Base-by-base conservation (phyloP, 2,797 vertebrate species). In the Otolemur crassicaudatus region DNA sequence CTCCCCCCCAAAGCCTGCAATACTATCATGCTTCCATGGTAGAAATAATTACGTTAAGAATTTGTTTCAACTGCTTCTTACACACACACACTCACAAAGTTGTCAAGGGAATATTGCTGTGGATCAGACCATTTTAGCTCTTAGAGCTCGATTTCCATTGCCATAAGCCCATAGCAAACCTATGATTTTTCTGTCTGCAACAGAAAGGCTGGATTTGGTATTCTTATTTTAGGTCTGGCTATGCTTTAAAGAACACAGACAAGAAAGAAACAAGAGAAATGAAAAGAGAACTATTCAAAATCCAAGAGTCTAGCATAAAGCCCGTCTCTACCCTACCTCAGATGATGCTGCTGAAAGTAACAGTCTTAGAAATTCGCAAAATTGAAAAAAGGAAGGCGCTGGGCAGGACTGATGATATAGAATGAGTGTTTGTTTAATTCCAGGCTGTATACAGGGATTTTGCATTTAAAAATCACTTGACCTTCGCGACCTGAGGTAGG, bases 121-220 rank as follows among this genome's bases (percentile, higher is more conserved):
- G 89, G 90, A 43, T 94, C 76, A 86, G 93, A 43, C 92, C 76
- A 25, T 92, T 97, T 96, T 88, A 70, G n/a, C 34, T 97, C 90
- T 84, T 73, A 72, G n/a, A 60, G 31, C 70, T 95, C 91, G 80
- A 61, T 93, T 94, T 90, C 63, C 53, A 43, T 85, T 91, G 79
- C 92, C 77, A 76, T 5, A 40, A 91, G 76, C 29, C 73, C 31
- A 56, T 8, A 88, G 63, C 31, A 96, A 96, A 60, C 95, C 94
- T 92, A 37, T 97, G 96, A 97, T 97, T 97, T 97, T 97, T 91
- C 96, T 94, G 96, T 97, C 96, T 97, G 72, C 82, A 95, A 90
- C 76, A 82, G 69, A 94, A 96, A 97, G 70, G 80, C 90, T 97
- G 94, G 94, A 97, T 93, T 90, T 94, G 76, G 61, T 94, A 37